A percentile compares a stretch with the other conserved stretches of the same genome.
phyloP scores from a whole-genome alignment of 2,888 invertebrate species.

The Tetragonisca angustula region DNA sequence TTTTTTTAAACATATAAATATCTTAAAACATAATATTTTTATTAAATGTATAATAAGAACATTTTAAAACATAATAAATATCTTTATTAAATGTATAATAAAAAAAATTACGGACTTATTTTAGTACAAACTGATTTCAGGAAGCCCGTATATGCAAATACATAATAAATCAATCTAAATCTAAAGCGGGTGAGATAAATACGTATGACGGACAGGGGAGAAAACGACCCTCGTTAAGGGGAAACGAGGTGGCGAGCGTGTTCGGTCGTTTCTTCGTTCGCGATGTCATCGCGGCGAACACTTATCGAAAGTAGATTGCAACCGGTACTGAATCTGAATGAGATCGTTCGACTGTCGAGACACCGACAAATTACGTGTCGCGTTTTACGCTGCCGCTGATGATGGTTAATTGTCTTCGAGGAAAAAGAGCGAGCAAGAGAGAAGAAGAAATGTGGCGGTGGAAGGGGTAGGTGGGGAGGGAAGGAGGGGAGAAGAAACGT shows the following conservation, averaged over 20 bases:
- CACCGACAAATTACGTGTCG: conserved; percentile 35
- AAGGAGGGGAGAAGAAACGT: neutral
- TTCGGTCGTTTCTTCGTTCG: conserved; percentile 1
- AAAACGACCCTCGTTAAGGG: conserved; percentile 18
- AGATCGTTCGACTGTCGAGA: conserved; percentile 19
- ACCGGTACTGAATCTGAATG: neutral
- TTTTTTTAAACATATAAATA: too few species aligned
- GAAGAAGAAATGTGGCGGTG: neutral
- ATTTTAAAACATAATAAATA: too few species aligned
- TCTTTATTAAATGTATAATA: too few species aligned
- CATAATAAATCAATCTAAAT: neutral
- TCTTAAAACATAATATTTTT: too few species aligned
- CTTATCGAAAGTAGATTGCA: conserved; percentile 34
- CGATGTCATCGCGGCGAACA: conserved; percentile 9
- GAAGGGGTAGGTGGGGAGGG: too few species aligned
- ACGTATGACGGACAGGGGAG: neutral
- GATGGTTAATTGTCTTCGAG: conserved; percentile 31
- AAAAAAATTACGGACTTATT: too few species aligned
- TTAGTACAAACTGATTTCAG: too few species aligned
- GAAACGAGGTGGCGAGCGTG: conserved; percentile 17
- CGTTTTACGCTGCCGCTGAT: conserved; percentile 20
- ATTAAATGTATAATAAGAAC: too few species aligned
- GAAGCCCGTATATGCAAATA: too few species aligned
- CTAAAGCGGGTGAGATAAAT: neutral
- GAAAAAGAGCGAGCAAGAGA: neutral